These are phyloP conservation scores for Passer montanus DNA, from an alignment of 2,113 vertebrate genomes.

Conservation along the genomic window DNA sequence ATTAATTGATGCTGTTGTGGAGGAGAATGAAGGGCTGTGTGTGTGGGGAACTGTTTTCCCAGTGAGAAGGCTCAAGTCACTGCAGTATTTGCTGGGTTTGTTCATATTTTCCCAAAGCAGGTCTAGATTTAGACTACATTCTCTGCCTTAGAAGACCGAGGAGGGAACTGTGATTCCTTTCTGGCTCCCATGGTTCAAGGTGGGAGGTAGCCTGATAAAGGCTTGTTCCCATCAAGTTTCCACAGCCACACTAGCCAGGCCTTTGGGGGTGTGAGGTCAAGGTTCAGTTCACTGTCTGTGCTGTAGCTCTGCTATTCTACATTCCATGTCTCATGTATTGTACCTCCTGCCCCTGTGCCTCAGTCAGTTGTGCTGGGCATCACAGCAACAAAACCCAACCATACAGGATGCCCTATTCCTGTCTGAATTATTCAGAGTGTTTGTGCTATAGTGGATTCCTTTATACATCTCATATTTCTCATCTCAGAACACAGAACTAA, in stretches of 20 bases:
- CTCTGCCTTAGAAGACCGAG: background rate
- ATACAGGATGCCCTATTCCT: background rate
- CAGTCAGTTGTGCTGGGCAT: background rate
- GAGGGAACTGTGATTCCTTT: constrained; percentile 14
- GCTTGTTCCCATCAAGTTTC: background rate
- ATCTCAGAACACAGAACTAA: background rate
- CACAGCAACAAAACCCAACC: background rate
- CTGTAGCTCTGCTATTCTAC: background rate
- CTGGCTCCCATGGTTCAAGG: constrained; percentile 31
- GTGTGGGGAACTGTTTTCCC: background rate
- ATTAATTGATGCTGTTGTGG: background rate
- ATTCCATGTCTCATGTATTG: background rate
- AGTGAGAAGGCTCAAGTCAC: background rate
- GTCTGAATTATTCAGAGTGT: background rate
- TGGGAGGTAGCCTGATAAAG: background rate
- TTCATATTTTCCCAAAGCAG: constrained; percentile 22
- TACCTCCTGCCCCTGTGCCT: background rate
- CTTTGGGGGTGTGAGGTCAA: background rate
- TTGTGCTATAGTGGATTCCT: background rate
- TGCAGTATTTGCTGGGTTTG: background rate
- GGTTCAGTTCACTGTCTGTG: background rate
- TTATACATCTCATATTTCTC: background rate
- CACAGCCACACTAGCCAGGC: background rate
- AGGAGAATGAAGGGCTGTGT: background rate
- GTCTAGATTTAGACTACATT: constrained; percentile 8